Evolutionary conservation across 2,888 invertebrate genomes (phyloP), one percentile per base, ranked within the genome.

Genomic region (Nomada ruficornis): DNA sequence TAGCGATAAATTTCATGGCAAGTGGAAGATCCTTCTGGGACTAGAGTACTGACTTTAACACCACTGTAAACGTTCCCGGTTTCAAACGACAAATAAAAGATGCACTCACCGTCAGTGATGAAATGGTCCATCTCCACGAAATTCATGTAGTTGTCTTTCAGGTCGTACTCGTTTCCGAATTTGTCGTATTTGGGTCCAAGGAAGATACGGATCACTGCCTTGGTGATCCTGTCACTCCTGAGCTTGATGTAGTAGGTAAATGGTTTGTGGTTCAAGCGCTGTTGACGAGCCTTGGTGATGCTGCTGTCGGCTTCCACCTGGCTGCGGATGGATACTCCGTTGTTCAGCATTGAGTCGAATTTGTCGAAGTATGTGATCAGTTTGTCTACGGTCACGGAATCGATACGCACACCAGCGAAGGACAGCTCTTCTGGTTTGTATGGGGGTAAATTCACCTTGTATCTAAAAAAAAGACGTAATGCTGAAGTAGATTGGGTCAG

Each of bases 291-390:
- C 86, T 95, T 94, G 89, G 95, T 95, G 88, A 95, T 95, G 54
- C 94, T 91, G 83, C 93, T 92, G 18, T 91, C 86, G 90, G 92
- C 94, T 93, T 95, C 94, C 87, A 95, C 94, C 50, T 94, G 85
- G 76, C 93, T 94, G 87, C 94, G 92, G 5, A 84, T n/a, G 72
- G 94, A 93, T 20, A 96, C 91, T 42, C 94, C 94, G 88, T 95
- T 95, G 80, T 94, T 95, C 42, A 97, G 94, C 87, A 96, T 96
- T 68, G 95, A 91, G 88, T 96, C 96, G 89, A 95, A 95, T 77
- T 96, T 89, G 80, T 97, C 96, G 91, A 96, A 96, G 94, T 95
- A 96, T 23, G 97, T 97, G 64, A 95, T 94, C 62, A 97, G 92
- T 78, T 96, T 95, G 89, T 96, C 96, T 54, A 96, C 95, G 20